A percentile compares a stretch with the other conserved stretches of the same genome.
Evolutionary conservation across 1,140 invertebrate genomes (phyloP).

Genomic region (Batillaria attramentaria): DNA sequence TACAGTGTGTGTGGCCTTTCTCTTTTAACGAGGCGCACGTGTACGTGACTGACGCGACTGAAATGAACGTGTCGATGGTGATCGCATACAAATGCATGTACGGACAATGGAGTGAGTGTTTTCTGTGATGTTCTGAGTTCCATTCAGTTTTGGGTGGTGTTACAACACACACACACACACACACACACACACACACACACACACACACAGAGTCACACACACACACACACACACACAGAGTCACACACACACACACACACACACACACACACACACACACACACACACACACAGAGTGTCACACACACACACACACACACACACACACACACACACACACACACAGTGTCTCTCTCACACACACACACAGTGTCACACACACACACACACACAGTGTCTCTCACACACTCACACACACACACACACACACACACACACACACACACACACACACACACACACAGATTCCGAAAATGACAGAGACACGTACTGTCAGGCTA

Average conservation of each 20-base stretch:
- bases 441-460: not conserved
- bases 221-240: conserved; percentile 10
- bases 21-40: too few relatives aligned
- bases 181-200: conserved; percentile 20
- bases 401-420: not conserved
- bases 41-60: too few relatives aligned
- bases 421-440: conserved; percentile 14
- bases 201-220: conserved; percentile 9
- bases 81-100: too few relatives aligned
- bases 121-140: too few relatives aligned
- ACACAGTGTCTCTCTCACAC: not conserved
- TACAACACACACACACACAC: conserved; percentile 14
- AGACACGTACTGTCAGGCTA: not conserved
- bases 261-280: conserved; percentile 21
- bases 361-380: conserved; percentile 17
- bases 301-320: conserved; percentile 8
- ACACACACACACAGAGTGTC: conserved; percentile 4
- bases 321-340: conserved; percentile 9
- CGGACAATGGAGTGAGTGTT: too few relatives aligned
- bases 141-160: too few relatives aligned
- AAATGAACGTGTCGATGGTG: too few relatives aligned
- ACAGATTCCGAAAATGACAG: not conserved
- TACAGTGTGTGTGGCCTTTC: too few relatives aligned
- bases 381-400: not conserved
- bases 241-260: conserved; percentile 20